Evolutionary conservation across 2,888 invertebrate genomes (phyloP).

Genomic region (Drosophila affinis): DNA sequence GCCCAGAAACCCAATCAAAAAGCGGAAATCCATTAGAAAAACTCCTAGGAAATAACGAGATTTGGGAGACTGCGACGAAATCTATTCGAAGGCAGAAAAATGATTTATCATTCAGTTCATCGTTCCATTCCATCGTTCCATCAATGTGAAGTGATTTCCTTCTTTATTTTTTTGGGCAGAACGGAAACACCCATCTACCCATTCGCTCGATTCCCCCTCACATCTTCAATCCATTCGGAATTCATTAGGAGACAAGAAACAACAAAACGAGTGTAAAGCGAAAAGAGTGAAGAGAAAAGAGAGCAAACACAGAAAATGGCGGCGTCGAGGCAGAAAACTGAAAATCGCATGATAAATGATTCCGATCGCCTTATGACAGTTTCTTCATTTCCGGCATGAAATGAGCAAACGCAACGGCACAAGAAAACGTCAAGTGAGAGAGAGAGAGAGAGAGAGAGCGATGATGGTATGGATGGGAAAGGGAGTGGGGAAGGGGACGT

Average conservation of each 20-base stretch:
- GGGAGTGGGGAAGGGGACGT: slow-evolving; percentile 3
- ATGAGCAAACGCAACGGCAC: slow-evolving; percentile 58
- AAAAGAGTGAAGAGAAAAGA: slow-evolving; percentile 16
- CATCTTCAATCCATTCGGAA: slow-evolving; percentile 26
- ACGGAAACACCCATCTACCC: slow-evolving; percentile 37
- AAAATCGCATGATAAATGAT: slow-evolving; percentile 82
- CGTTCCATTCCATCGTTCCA: slow-evolving; percentile 46
- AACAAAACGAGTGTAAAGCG: slow-evolving; percentile 21
- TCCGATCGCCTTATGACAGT: slow-evolving; percentile 81
- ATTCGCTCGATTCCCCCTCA: neutral
- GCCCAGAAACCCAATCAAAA: slow-evolving; percentile 55
- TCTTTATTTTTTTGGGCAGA: slow-evolving; percentile 16
- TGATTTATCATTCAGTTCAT: slow-evolving; percentile 38
- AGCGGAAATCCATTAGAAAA: slow-evolving; percentile 63
- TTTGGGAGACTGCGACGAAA: slow-evolving; percentile 13
- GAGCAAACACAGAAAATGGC: slow-evolving; percentile 60
- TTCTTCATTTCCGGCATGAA: slow-evolving; percentile 82
- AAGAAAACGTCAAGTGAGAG: slow-evolving; percentile 19
- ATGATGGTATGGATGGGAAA: slow-evolving; percentile 49
- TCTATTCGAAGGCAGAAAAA: slow-evolving; percentile 18
- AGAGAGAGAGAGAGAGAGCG: slow-evolving; percentile 2
- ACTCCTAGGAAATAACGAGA: slow-evolving; percentile 25
- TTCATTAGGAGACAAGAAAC: slow-evolving; percentile 40
- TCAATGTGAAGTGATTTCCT: slow-evolving; percentile 30
- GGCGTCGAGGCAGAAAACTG: slow-evolving; percentile 21